Evolutionary conservation across 1,140 invertebrate genomes (phyloP).

Genomic region (Cheumatopsyche charites): DNA sequence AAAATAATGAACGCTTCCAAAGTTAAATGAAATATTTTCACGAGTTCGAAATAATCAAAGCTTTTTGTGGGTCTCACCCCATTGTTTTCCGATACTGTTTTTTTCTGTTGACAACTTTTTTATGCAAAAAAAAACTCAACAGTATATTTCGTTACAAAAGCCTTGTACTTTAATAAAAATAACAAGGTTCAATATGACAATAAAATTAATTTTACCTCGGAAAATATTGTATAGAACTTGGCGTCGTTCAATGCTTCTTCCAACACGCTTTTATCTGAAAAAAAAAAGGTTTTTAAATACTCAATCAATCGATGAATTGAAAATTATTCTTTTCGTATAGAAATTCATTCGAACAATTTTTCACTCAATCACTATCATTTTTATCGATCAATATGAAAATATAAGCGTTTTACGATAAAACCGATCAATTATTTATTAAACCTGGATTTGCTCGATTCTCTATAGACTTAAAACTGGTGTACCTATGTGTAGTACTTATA

Average conservation of each 20-base stretch:
- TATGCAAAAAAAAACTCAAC: no score
- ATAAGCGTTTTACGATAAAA: background rate
- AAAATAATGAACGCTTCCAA: slow-evolving; percentile 17
- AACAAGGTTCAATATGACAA: no score
- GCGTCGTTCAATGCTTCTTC: slow-evolving; percentile 69
- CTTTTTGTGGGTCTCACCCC: background rate
- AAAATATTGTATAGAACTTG: slow-evolving; percentile 66
- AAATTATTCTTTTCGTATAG: slow-evolving; percentile 4
- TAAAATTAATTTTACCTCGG: slow-evolving; percentile 56
- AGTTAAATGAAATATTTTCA: slow-evolving; percentile 14
- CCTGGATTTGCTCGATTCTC: no score
- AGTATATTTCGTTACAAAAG: no score
- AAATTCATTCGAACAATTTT: background rate
- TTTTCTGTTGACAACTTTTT: no score
- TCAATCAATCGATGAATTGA: background rate
- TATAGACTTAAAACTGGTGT: no score
- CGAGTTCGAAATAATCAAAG: background rate
- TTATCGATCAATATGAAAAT: background rate
- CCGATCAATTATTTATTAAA: no score
- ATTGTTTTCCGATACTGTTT: no score
- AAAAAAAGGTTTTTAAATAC: slow-evolving; percentile 39
- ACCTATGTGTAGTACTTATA: no score
- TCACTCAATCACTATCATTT: background rate
- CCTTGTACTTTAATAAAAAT: no score
- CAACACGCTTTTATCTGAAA: slow-evolving; percentile 73